These are phyloP conservation scores for Drosophila pseudoananassae DNA, from an alignment of 1,140 invertebrate species.

Conservation along the genomic window DNA sequence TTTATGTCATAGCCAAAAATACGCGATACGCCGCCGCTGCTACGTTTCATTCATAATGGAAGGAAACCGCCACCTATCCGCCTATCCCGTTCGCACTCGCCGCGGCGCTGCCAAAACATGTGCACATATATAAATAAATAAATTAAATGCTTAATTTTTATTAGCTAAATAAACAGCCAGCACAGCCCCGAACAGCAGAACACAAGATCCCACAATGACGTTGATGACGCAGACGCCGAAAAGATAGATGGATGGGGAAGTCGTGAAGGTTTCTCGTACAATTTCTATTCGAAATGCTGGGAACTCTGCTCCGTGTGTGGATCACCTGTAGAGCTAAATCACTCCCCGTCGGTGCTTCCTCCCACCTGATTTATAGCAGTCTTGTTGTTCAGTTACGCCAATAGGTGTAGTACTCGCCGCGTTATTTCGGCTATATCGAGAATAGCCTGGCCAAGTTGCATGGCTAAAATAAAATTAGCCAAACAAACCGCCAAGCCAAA, in stretches of 20 bases:
- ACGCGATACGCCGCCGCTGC: conserved; percentile 20
- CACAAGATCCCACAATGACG: conserved; percentile 58
- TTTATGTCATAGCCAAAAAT: conserved; percentile 81
- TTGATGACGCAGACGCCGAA: conserved; percentile 63
- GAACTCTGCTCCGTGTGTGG: not conserved
- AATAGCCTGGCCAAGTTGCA: conserved; percentile 21
- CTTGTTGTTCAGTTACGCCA: too few relatives aligned
- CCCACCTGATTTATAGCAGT: conserved; percentile 42
- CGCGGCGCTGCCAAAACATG: conserved; percentile 31
- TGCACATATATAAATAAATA: conserved; percentile 66
- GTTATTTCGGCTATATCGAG: conserved; percentile 41
- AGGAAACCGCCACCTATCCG: conserved; percentile 13
- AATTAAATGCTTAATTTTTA: conserved; percentile 78
- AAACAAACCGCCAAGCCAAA: conserved; percentile 29
- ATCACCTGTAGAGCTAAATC: conserved; percentile 36
- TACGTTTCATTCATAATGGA: conserved; percentile 74
- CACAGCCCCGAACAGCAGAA: not conserved
- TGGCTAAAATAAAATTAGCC: conserved; percentile 31
- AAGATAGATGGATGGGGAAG: conserved; percentile 37
- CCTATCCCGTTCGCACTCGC: conserved; percentile 21
- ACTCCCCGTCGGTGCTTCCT: not conserved
- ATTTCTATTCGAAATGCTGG: not conserved
- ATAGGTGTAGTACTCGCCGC: not conserved
- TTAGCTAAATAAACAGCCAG: conserved; percentile 71
- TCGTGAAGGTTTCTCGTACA: conserved; percentile 31